Evolutionary conservation across 2,113 vertebrate genomes (phyloP).

Genomic region (Acrocephalus arundinaceus): DNA sequence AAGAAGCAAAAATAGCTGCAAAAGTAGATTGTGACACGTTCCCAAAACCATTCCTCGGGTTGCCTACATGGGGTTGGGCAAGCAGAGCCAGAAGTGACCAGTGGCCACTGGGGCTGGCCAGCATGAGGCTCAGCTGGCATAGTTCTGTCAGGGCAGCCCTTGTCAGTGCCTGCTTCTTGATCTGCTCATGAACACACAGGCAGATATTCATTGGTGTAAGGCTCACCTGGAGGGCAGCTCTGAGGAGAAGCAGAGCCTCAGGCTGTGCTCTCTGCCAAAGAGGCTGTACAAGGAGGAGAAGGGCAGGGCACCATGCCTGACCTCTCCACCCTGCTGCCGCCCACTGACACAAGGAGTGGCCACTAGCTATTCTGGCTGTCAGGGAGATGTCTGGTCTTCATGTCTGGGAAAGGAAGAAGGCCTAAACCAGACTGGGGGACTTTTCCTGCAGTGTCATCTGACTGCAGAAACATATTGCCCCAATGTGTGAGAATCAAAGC

Average conservation of each 20-base stretch:
- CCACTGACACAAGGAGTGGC: not conserved
- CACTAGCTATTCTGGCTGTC: not conserved
- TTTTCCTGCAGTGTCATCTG: not conserved
- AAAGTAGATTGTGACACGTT: not conserved
- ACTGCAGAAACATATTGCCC: not conserved
- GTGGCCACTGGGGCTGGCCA: not conserved
- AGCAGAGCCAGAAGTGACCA: not conserved
- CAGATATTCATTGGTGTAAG: not conserved
- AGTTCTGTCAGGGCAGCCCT: not conserved
- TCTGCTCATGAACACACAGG: not conserved
- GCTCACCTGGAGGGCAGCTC: not conserved
- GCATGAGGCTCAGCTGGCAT: not conserved
- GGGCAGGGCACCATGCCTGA: not conserved
- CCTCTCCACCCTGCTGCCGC: not conserved
- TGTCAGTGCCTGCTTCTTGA: not conserved
- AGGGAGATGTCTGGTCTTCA: not conserved
- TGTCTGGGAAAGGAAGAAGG: not conserved
- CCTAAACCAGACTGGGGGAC: not conserved
- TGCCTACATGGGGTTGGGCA: fast-evolving
- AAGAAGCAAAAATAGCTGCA: slow-evolving; percentile 40
- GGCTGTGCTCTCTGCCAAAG: not conserved
- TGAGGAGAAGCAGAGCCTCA: not conserved
- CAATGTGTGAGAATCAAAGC: not conserved
- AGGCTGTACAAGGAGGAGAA: not conserved
- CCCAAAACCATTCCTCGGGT: not conserved